A percentile compares a stretch with the other conserved stretches of the same genome.
phyloP scores from a whole-genome alignment of 2,797 vertebrate species.

The Crax fasciolata region DNA sequence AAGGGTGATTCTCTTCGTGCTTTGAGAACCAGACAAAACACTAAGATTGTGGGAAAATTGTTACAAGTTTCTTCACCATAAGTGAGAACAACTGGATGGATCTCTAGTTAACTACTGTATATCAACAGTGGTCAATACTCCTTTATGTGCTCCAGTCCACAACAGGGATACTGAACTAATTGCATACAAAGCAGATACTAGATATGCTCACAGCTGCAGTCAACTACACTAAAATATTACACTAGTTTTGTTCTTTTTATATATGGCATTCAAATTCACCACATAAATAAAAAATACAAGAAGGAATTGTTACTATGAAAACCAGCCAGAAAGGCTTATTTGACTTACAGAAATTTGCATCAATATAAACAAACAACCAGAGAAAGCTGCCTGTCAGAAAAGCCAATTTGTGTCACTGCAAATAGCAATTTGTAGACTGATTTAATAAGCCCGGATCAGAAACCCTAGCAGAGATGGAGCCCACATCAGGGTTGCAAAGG shows the following conservation, averaged over 20 bases:
- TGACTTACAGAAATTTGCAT: neutral
- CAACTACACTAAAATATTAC: neutral
- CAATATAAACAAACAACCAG: neutral
- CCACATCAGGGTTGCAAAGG: neutral
- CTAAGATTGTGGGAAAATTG: neutral
- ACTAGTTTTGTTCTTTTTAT: neutral
- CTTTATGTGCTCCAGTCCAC: neutral
- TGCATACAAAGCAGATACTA: neutral
- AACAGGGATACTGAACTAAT: neutral
- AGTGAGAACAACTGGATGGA: neutral
- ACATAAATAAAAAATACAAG: neutral
- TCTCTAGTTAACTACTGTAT: neutral
- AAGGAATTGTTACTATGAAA: neutral
- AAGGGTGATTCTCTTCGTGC: neutral
- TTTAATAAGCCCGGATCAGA: slow-evolving; percentile 3
- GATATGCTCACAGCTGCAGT: neutral
- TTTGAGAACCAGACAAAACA: neutral
- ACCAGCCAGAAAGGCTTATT: neutral
- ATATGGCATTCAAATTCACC: neutral
- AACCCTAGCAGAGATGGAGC: neutral
- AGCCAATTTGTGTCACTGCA: neutral
- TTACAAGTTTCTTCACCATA: neutral
- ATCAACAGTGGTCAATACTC: neutral
- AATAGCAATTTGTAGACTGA: neutral
- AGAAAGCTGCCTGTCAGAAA: neutral